These are phyloP conservation scores for Chironomus tepperi DNA, from an alignment of 1,140 invertebrate genomes.

Conservation along the genomic window DNA sequence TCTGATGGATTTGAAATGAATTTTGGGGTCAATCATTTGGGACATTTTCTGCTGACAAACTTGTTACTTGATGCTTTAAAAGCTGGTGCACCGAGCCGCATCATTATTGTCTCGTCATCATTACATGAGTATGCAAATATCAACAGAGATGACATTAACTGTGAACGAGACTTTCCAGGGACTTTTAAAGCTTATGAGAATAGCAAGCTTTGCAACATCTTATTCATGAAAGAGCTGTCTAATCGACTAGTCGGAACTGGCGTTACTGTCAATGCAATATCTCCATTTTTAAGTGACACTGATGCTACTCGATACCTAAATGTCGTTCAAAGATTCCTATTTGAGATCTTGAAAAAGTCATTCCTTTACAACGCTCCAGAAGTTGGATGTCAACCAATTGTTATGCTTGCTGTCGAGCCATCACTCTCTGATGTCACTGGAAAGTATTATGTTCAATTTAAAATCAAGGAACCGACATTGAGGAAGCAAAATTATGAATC, in stretches of 20 bases:
- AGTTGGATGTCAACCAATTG: constrained; percentile 59
- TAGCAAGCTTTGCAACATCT: constrained; percentile 61
- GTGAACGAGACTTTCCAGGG: constrained; percentile 44
- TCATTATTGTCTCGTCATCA: constrained; percentile 40
- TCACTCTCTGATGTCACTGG: constrained; percentile 49
- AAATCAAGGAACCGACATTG: not conserved
- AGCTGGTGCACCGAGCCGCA: constrained; percentile 48
- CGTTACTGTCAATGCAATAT: constrained; percentile 60
- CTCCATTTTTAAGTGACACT: constrained; percentile 72
- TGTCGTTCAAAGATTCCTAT: constrained; percentile 38
- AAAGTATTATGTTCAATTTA: constrained; percentile 47
- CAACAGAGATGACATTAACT: constrained; percentile 53
- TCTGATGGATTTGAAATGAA: constrained; percentile 44
- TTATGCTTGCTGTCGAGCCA: constrained; percentile 58
- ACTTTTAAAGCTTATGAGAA: constrained; percentile 53
- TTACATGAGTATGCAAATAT: constrained; percentile 46
- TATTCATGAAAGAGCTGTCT: constrained; percentile 59
- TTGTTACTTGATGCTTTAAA: constrained; percentile 48
- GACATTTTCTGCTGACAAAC: constrained; percentile 48
- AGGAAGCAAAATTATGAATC: constrained; percentile 43
- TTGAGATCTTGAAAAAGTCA: constrained; percentile 29
- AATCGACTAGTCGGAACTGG: constrained; percentile 45
- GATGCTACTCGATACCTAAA: constrained; percentile 57
- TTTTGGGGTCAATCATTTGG: constrained; percentile 48
- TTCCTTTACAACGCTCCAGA: constrained; percentile 42